A percentile compares a stretch with the other conserved stretches of the same genome.
These are phyloP conservation scores for Drosophila incognita DNA, from an alignment of 2,888 invertebrate species.

Conservation along the genomic window DNA sequence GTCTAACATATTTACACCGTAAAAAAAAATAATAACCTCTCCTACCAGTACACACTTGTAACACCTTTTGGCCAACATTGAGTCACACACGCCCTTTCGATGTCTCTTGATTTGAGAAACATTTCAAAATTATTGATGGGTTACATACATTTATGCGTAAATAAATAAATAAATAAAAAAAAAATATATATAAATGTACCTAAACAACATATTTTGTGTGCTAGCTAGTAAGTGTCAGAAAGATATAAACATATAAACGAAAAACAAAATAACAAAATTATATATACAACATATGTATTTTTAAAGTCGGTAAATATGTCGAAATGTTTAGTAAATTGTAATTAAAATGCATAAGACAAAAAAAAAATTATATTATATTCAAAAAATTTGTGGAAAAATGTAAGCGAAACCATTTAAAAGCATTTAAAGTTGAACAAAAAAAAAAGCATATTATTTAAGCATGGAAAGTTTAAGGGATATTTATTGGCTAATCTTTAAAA, in stretches of 20 bases:
- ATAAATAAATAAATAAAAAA: conserved; percentile 57
- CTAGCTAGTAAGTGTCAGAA: conserved; percentile 83
- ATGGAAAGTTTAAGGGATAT: conserved; percentile 40
- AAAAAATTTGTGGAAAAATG: conserved; percentile 33
- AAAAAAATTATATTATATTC: conserved; percentile 43
- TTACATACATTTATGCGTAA: conserved; percentile 73
- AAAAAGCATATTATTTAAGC: conserved; percentile 61
- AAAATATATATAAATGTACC: conserved; percentile 83
- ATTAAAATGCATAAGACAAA: conserved; percentile 37
- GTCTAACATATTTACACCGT: conserved; percentile 68
- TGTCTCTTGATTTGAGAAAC: conserved; percentile 51
- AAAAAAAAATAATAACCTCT: conserved; percentile 29
- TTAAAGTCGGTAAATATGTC: conserved; percentile 64
- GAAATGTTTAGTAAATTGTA: conserved; percentile 71
- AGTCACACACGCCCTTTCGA: conserved; percentile 49
- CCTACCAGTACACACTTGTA: conserved; percentile 37
- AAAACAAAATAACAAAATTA: conserved; percentile 49
- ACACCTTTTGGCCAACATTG: conserved; percentile 46
- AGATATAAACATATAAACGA: conserved; percentile 39
- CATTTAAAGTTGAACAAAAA: conserved; percentile 45
- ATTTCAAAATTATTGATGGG: conserved; percentile 60
- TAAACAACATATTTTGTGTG: conserved; percentile 83
- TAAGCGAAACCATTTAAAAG: conserved; percentile 45
- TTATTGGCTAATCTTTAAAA: conserved; percentile 68
- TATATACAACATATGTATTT: conserved; percentile 59